Percentiles rank a stretch among this genome's conserved stretches.
These are phyloP conservation scores for Hylaeus volcanicus DNA, from an alignment of 1,140 invertebrate species.

Conservation along the genomic window DNA sequence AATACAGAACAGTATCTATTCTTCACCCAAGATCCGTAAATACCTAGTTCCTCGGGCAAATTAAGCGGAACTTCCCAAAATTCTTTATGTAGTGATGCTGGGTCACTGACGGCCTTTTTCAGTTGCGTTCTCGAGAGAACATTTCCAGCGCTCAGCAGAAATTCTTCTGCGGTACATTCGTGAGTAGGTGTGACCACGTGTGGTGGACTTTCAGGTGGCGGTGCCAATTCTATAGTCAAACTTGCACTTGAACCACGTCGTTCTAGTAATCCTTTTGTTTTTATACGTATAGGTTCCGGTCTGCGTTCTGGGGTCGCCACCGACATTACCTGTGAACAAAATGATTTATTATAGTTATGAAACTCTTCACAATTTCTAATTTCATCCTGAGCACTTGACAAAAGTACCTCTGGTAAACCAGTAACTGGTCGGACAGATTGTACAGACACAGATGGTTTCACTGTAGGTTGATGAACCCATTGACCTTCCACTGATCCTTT, in stretches of 20 bases:
- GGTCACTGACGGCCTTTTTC: slow-evolving; percentile 83
- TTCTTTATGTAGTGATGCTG: slow-evolving; percentile 87
- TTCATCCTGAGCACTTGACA: not conserved
- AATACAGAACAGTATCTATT: slow-evolving; percentile 95
- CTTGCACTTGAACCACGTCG: slow-evolving; percentile 92
- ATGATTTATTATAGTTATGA: not conserved
- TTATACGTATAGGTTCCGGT: slow-evolving; percentile 81
- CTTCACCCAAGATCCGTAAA: slow-evolving; percentile 93
- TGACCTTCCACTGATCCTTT: slow-evolving; percentile 72
- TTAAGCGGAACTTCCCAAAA: slow-evolving; percentile 97
- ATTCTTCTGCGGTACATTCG: slow-evolving; percentile 84
- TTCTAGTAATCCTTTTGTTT: slow-evolving; percentile 86
- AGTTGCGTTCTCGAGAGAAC: slow-evolving; percentile 86
- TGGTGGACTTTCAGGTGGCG: slow-evolving; percentile 79
- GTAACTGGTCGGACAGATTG: slow-evolving; percentile 54
- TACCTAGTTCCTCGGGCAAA: slow-evolving; percentile 91
- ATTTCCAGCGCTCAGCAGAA: slow-evolving; percentile 84
- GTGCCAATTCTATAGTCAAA: slow-evolving; percentile 85
- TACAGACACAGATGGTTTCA: slow-evolving; percentile 71
- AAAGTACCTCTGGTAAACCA: slow-evolving; percentile 70
- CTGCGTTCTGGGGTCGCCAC: slow-evolving; percentile 68
- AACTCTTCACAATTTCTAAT: not conserved
- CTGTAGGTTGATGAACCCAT: slow-evolving; percentile 74
- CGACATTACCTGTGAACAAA: slow-evolving; percentile 65
- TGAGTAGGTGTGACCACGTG: slow-evolving; percentile 78